Evolutionary conservation across 1,140 invertebrate genomes (phyloP).

Genomic region (Campodea augens): DNA sequence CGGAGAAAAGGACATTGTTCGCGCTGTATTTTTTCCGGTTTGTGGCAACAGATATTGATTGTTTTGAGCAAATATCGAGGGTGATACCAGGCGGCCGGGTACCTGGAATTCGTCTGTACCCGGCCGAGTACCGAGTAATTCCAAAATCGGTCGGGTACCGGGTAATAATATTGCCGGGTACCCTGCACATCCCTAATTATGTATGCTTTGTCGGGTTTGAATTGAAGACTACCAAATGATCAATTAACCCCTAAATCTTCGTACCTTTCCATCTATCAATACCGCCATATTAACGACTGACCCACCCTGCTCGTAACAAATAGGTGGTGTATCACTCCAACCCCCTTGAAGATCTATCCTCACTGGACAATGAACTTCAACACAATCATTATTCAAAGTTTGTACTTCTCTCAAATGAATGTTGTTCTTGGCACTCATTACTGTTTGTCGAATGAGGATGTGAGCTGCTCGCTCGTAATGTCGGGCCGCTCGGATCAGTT

Average conservation of each 20-base stretch:
- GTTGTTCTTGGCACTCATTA: conserved; percentile 6
- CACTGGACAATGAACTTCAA: conserved; percentile 29
- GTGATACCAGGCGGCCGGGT: no score
- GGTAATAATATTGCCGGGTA: no score
- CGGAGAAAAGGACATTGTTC: no score
- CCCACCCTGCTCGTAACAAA: conserved; percentile 33
- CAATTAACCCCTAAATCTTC: neutral
- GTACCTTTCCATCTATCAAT: conserved; percentile 15
- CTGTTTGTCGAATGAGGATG: conserved; percentile 25
- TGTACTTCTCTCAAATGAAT: neutral
- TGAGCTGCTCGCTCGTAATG: conserved; percentile 33
- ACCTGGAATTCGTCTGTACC: no score
- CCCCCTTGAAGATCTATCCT: conserved; percentile 31
- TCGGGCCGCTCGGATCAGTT: conserved; percentile 27
- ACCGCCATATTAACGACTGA: conserved; percentile 28
- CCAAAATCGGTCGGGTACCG: no score
- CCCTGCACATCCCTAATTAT: no score
- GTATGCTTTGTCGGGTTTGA: no score
- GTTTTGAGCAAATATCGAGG: no score
- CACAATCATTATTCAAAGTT: conserved; percentile 20
- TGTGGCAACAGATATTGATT: no score
- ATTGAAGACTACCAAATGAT: neutral
- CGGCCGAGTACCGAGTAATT: no score
- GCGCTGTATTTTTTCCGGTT: no score
- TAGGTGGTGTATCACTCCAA: conserved; percentile 35